Evolutionary conservation across 1,140 invertebrate species (phyloP), one percentile per base, ranked within the genome.

Genomic region (Nautilus pompilius): DNA sequence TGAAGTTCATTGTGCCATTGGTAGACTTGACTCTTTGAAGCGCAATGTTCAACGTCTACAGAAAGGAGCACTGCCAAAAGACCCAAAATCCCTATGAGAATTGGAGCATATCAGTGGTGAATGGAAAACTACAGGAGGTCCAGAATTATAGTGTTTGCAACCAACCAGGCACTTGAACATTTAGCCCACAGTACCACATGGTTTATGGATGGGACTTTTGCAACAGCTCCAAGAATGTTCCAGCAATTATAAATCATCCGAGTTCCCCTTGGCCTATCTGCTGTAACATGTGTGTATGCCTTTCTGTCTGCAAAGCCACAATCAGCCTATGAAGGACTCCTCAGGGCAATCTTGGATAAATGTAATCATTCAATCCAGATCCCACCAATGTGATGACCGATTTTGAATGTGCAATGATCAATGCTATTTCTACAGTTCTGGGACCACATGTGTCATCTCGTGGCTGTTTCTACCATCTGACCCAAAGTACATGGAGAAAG

Each of bases 401-500:
- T 33, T 60, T 60, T 49, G 58, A 60, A 41, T 17, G 29, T 6
- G 58, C 58, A 54, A 20, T 28, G 17, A 13, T 48, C 36, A 10
- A 24, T 13, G 58, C 36, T 56, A 20, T 55, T 10, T 15, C 17
- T 6, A n/a, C 34, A 26, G 36, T 22, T 13, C 30, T 60, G 20
- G 58, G 45, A 3, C 3, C 13, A 10, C 36, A 51, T 29, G 58
- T 48, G n/a, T n/a, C 17, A n/a, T 53, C 24, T 59, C 34, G 64
- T 22, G 68, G 65, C 20, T 69, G 68, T 36, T 69, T 67, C 32
- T 69, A 56, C 60, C 65, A 69, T 56, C 49, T 69, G 2, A 69
- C 62, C 5, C 61, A 70, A 49, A 46, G 30, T 15, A 64, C 56
- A 4, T 68, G 68, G 65, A n/a, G 68, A n/a, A 60, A 61, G 13